Evolutionary conservation across 2,888 invertebrate species (phyloP).

Genomic region (Helobdella robusta): DNA sequence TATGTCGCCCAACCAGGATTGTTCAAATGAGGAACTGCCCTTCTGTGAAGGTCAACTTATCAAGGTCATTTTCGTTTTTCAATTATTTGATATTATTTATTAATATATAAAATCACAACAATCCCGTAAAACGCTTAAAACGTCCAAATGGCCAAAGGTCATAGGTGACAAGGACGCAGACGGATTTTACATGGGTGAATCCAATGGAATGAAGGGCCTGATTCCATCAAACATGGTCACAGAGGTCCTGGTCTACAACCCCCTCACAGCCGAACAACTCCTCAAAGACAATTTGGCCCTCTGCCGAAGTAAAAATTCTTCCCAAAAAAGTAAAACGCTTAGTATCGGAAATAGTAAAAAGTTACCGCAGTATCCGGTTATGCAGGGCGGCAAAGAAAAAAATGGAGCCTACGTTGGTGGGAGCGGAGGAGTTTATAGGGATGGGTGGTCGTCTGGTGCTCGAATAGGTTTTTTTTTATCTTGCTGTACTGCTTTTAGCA

Average conservation of each 20-base stretch:
- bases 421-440: neutral
- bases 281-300: slow-evolving; percentile 38
- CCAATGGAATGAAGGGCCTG: slow-evolving; percentile 69
- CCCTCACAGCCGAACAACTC: slow-evolving; percentile 43
- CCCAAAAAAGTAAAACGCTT: neutral
- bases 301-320: slow-evolving; percentile 18
- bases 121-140: neutral
- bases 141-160: slow-evolving; percentile 59
- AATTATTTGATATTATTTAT: neutral
- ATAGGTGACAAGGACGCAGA: slow-evolving; percentile 95
- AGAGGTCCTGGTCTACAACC: slow-evolving; percentile 39
- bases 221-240: slow-evolving; percentile 95
- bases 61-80: slow-evolving; percentile 67
- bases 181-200: slow-evolving; percentile 97
- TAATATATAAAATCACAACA: neutral
- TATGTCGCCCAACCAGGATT: slow-evolving; percentile 98
- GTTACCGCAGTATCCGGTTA: neutral
- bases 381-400: neutral
- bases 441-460: neutral
- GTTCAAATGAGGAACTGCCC: slow-evolving; percentile 89
- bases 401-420: neutral
- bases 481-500: too few relatives aligned
- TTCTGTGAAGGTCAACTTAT: slow-evolving; percentile 94
- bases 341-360: neutral
- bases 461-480: too few relatives aligned